Base-by-base conservation (phyloP, 1,140 invertebrate species). In the Venturia canescens region DNA sequence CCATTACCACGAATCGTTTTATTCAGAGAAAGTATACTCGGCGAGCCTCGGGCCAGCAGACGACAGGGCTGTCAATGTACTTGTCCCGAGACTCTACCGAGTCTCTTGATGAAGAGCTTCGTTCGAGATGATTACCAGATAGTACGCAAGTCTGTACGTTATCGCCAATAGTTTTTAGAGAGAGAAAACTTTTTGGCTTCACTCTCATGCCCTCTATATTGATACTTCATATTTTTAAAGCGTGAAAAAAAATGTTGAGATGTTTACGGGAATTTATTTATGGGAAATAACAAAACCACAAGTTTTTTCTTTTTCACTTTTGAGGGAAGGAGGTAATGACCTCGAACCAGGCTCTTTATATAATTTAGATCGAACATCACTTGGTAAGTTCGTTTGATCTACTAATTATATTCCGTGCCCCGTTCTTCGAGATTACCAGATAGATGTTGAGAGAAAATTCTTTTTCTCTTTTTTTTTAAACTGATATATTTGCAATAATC, bases 61-160 rank as follows among this genome's bases (percentile, higher is more conserved):
- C n/a, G n/a, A n/a, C n/a, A n/a, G n/a, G n/a, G n/a, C n/a, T n/a
- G n/a, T n/a, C n/a, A n/a, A n/a, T n/a, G n/a, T n/a, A n/a, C n/a
- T n/a, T n/a, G n/a, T n/a, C n/a, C n/a, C n/a, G n/a, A n/a, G n/a
- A n/a, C n/a, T n/a, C n/a, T n/a, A n/a, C n/a, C n/a, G n/a, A n/a
- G n/a, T n/a, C n/a, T n/a, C n/a, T n/a, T n/a, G n/a, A n/a, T n/a
- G n/a, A n/a, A n/a, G n/a, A n/a, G 38, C 71, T 34, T 74, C 71
- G 71, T 71, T 71, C 69, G 3, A 6, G 3, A 5, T 7, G 69
- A 71, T 71, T 71, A 71, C 69, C 15, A 74, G 11, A 34, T 74
- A 74, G 71, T 74, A 74, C 71, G 38, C 71, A 74, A 48, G 71
- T 67, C 38, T 26, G 71, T 50, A 74, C 71, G 71, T 23, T 74